Evolutionary conservation across 2,888 invertebrate genomes (phyloP).

Genomic region (Crocallis elinguaria): DNA sequence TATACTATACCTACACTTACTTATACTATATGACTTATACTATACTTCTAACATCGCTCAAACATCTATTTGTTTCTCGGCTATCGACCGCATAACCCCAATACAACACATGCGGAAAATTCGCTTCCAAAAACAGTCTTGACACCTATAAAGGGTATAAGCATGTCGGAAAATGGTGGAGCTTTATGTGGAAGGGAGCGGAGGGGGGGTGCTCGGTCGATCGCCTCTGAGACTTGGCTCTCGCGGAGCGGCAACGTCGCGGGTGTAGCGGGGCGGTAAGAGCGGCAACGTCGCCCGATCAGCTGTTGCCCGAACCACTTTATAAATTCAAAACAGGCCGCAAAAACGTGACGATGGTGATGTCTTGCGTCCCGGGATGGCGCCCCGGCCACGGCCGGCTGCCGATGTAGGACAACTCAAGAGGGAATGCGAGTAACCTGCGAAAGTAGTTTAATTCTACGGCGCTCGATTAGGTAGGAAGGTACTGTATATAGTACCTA

Average conservation of each 20-base stretch:
- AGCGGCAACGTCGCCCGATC: slow-evolving; percentile 70
- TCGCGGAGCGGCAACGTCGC: slow-evolving; percentile 67
- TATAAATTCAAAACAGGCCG: slow-evolving; percentile 78
- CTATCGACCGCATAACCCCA: slow-evolving; percentile 55
- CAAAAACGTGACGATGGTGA: slow-evolving; percentile 60
- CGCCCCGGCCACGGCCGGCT: slow-evolving; percentile 41
- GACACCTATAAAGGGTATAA: slow-evolving; percentile 41
- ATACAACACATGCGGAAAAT: slow-evolving; percentile 44
- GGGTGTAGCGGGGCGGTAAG: slow-evolving; percentile 47
- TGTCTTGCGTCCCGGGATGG: slow-evolving; percentile 24
- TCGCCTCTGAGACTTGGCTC: slow-evolving; percentile 60
- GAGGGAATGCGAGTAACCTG: slow-evolving; percentile 15
- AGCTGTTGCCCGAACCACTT: slow-evolving; percentile 73
- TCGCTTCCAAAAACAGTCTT: slow-evolving; percentile 41
- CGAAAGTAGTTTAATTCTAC: slow-evolving; percentile 28
- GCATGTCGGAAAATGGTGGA: slow-evolving; percentile 60
- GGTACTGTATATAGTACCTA: too few relatives aligned
- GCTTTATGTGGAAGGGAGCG: slow-evolving; percentile 53
- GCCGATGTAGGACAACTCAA: slow-evolving; percentile 50
- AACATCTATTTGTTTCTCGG: slow-evolving; percentile 29
- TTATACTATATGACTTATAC: too few relatives aligned
- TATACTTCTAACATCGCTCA: slow-evolving; percentile 22
- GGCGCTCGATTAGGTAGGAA: slow-evolving; percentile 13
- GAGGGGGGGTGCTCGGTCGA: slow-evolving; percentile 70
- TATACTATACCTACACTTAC: too few relatives aligned